These are phyloP conservation scores for Ectropis grisescens DNA, from an alignment of 1,140 invertebrate species.

Conservation along the genomic window DNA sequence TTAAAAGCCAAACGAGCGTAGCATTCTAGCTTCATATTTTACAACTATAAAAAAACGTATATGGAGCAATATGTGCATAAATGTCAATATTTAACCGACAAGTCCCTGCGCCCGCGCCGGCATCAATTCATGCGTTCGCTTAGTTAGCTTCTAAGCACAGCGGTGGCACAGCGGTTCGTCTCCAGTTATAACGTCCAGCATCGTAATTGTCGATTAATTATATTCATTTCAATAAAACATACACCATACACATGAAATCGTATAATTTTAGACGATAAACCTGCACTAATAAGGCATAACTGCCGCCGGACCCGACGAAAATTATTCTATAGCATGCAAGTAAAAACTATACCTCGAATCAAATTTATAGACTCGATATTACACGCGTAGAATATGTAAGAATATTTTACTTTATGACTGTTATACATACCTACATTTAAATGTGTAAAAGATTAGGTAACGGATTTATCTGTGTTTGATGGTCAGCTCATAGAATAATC, in stretches of 20 bases:
- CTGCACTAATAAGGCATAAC: conserved; percentile 50
- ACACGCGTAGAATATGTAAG: too few species aligned
- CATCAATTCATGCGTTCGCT: conserved; percentile 40
- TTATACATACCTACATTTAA: too few species aligned
- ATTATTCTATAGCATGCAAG: conserved; percentile 23
- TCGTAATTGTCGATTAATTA: conserved; percentile 67
- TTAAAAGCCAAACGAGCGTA: conserved; percentile 42
- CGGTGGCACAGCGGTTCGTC: conserved; percentile 52
- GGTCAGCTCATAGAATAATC: too few species aligned
- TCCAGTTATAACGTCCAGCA: conserved; percentile 45
- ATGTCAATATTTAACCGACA: conserved; percentile 56
- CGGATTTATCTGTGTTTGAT: too few species aligned
- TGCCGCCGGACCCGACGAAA: conserved; percentile 24
- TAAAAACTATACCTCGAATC: conserved; percentile 32
- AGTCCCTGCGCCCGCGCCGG: conserved; percentile 13
- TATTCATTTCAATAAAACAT: conserved; percentile 61
- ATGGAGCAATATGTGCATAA: conserved; percentile 69
- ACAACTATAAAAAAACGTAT: conserved; percentile 64
- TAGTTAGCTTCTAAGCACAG: conserved; percentile 37
- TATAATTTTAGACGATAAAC: conserved; percentile 50
- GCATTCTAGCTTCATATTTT: conserved; percentile 60
- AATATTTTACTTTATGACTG: too few species aligned
- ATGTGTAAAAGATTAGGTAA: too few species aligned
- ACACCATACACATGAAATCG: conserved; percentile 51
- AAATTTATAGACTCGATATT: not conserved